phyloP scores from a whole-genome alignment of 2,888 invertebrate species.

The Parnassius mnemosyne region DNA sequence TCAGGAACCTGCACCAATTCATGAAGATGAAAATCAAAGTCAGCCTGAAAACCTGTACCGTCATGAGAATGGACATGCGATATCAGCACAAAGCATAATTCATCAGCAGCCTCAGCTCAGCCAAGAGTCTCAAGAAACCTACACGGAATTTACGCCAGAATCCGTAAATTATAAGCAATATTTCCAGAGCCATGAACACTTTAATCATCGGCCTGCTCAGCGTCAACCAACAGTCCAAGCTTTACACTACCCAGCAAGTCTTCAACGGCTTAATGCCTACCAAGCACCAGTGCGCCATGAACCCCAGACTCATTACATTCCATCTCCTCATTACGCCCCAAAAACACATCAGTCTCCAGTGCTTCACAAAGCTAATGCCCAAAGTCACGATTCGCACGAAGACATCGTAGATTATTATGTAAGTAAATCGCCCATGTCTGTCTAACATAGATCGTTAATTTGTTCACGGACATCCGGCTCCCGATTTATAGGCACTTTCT shows the following conservation, averaged over 20 bases:
- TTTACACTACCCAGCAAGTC: conserved; percentile 39
- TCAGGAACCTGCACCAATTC: conserved; percentile 50
- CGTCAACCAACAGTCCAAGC: conserved; percentile 31
- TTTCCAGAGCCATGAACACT: conserved; percentile 33
- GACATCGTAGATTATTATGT: conserved; percentile 74
- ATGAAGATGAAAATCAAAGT: conserved; percentile 43
- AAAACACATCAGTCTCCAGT: conserved; percentile 38
- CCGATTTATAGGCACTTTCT: conserved; percentile 59
- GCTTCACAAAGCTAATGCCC: conserved; percentile 44
- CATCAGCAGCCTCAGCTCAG: conserved; percentile 48
- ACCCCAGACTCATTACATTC: conserved; percentile 33
- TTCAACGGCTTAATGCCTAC: conserved; percentile 42
- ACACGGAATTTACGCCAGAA: conserved; percentile 49
- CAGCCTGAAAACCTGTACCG: conserved; percentile 26
- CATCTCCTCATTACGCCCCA: conserved; percentile 37
- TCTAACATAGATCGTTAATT: conserved; percentile 36
- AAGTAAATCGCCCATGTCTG: conserved; percentile 42
- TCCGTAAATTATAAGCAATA: conserved; percentile 36
- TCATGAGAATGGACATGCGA: conserved; percentile 43
- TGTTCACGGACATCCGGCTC: conserved; percentile 46
- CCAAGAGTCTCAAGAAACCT: conserved; percentile 49
- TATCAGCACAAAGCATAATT: conserved; percentile 53
- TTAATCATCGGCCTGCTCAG: conserved; percentile 25
- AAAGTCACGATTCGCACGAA: conserved; percentile 64
- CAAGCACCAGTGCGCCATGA: conserved; percentile 39